Conservation (phyloP, 1,140 invertebrate genomes). For the Saccostrea glomerata region DNA sequence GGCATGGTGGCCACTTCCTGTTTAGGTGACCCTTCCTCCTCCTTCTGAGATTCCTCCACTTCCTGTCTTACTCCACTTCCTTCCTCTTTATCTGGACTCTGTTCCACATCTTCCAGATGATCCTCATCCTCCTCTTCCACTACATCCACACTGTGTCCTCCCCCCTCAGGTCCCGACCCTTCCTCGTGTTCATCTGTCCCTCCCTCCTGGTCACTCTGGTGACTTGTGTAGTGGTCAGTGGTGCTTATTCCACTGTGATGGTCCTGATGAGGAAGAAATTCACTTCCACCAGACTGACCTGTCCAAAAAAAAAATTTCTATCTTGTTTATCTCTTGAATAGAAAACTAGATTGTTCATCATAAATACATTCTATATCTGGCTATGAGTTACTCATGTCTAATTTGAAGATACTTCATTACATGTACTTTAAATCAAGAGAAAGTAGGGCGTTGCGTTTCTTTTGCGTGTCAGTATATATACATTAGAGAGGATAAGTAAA, state of each 20-base stretch:
- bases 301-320: background rate
- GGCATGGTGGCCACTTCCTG: background rate
- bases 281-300: conserved; percentile 74
- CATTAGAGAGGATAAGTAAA: no score
- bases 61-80: conserved; percentile 39
- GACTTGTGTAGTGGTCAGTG: conserved; percentile 45
- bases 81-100: conserved; percentile 30
- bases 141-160: conserved; percentile 11
- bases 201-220: conserved; percentile 36
- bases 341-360: no score
- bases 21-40: background rate
- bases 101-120: conserved; percentile 10
- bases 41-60: conserved; percentile 6
- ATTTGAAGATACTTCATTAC: background rate
- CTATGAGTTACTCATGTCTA: background rate
- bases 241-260: conserved; percentile 39
- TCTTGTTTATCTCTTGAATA: no score
- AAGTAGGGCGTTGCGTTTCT: no score
- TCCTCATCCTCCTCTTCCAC: conserved; percentile 29
- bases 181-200: conserved; percentile 8
- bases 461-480: no score
- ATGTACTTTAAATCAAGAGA: background rate
- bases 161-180: background rate
- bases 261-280: conserved; percentile 59
- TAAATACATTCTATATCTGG: no score